Evolutionary conservation across 64 coral and sea anemone genomes (phyloP).

Genomic region (Pocillopora verrucosa): DNA sequence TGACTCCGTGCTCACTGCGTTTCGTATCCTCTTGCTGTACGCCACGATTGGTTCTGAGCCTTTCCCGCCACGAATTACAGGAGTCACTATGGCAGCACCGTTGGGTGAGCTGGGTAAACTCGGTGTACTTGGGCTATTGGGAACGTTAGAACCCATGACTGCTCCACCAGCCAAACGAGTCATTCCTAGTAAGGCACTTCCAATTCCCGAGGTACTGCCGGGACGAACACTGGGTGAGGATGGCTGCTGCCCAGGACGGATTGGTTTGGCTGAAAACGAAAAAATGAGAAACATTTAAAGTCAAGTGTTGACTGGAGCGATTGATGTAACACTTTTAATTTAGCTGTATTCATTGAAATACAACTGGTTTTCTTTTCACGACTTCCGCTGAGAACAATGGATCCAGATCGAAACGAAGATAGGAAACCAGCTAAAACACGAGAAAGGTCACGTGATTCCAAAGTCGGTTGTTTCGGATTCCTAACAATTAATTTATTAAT

Average conservation of each 20-base stretch:
- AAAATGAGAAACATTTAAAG: not conserved
- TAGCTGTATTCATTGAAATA: too few relatives aligned
- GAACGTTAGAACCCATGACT: constrained; percentile 79
- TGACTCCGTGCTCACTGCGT: constrained; percentile 93
- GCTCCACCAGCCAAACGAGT: constrained; percentile 76
- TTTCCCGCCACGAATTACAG: constrained; percentile 90
- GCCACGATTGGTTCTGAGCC: constrained; percentile 77
- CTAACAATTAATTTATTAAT: too few relatives aligned
- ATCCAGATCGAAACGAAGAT: too few relatives aligned
- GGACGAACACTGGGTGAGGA: constrained; percentile 62
- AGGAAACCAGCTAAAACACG: too few relatives aligned
- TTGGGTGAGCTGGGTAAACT: constrained; percentile 78
- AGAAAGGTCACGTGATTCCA: not conserved
- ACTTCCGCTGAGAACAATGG: too few relatives aligned
- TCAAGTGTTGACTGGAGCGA: not conserved
- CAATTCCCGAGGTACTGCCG: constrained; percentile 57
- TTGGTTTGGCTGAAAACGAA: constrained; percentile 83
- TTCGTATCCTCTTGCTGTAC: constrained; percentile 98
- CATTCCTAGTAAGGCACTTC: constrained; percentile 79
- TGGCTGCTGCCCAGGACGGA: constrained; percentile 97
- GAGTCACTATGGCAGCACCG: constrained; percentile 82
- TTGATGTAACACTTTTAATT: not conserved
- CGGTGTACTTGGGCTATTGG: constrained; percentile 77
- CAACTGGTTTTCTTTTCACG: not conserved
- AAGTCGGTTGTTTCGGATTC: not conserved